These are phyloP conservation scores for Meloidogyne floridensis DNA, from an alignment of 1,140 invertebrate species.

Conservation along the genomic window DNA sequence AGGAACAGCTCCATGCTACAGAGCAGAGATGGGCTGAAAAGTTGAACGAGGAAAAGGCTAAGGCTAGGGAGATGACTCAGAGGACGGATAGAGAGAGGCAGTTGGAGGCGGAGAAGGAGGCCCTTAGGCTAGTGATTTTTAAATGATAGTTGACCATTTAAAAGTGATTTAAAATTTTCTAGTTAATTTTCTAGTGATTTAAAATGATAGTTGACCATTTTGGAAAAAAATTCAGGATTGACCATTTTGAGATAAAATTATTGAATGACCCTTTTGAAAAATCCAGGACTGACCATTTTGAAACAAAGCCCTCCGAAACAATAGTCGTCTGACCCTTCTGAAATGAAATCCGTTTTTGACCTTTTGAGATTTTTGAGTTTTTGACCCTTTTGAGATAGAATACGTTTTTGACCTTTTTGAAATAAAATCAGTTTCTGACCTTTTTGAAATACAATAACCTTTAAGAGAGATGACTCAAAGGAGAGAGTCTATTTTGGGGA, in stretches of 20 bases:
- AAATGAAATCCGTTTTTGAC: too few relatives aligned
- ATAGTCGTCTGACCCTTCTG: too few relatives aligned
- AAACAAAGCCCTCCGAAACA: too few relatives aligned
- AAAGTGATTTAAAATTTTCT: too few relatives aligned
- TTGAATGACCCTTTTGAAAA: too few relatives aligned
- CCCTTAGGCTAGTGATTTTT: conserved; percentile 27
- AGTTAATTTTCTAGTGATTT: not conserved
- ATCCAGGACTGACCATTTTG: not conserved
- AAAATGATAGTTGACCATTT: not conserved
- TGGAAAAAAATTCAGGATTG: not conserved
- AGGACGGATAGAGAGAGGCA: conserved; percentile 47
- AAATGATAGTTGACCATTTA: not conserved
- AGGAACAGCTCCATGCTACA: conserved; percentile 45
- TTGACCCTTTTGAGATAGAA: too few relatives aligned
- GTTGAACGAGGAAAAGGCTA: conserved; percentile 47
- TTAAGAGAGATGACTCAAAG: too few relatives aligned
- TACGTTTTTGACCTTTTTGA: too few relatives aligned
- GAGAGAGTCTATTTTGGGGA: too few relatives aligned
- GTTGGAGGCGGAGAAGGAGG: conserved; percentile 44
- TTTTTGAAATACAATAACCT: too few relatives aligned
- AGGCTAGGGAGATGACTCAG: conserved; percentile 38
- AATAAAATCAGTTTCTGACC: not conserved
- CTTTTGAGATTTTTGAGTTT: too few relatives aligned
- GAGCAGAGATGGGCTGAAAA: conserved; percentile 54
- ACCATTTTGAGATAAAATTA: not conserved